Conservation (phyloP, 2,888 invertebrate genomes). For the Neoaliturus tenellus region DNA sequence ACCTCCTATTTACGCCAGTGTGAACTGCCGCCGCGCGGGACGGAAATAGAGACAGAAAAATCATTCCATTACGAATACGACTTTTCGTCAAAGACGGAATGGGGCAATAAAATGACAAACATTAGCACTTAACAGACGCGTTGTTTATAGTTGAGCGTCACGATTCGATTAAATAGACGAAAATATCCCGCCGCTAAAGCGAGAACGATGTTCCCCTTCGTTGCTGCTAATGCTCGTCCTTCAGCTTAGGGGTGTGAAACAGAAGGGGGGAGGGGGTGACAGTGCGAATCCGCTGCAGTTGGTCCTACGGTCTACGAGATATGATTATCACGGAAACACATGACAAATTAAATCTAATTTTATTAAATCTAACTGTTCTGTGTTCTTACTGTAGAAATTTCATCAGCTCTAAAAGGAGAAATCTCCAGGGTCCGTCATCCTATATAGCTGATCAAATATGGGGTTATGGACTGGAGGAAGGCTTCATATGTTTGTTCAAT, state of each 20-base stretch:
- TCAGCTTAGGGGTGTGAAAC: too few species aligned
- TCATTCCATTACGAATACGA: constrained; percentile 51
- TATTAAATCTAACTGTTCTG: too few species aligned
- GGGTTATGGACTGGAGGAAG: too few species aligned
- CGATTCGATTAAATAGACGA: constrained; percentile 37
- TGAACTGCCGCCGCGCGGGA: constrained; percentile 17
- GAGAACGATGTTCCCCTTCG: background rate
- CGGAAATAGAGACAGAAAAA: constrained; percentile 49
- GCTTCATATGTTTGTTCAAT: too few species aligned
- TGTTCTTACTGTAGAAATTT: too few species aligned
- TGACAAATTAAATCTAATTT: too few species aligned
- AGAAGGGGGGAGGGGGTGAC: background rate
- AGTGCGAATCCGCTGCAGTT: background rate
- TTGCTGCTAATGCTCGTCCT: background rate
- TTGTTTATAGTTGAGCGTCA: constrained; percentile 6
- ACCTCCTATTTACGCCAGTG: constrained; percentile 21
- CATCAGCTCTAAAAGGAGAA: too few species aligned
- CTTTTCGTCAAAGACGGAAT: constrained; percentile 49
- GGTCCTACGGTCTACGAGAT: too few species aligned
- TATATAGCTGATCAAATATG: too few species aligned
- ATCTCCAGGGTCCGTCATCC: too few species aligned
- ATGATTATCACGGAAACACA: too few species aligned
- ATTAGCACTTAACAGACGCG: constrained; percentile 50
- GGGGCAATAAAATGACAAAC: constrained; percentile 31
- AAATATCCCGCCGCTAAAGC: constrained; percentile 16